Conservation (phyloP, 2,888 invertebrate species). For the Orchesellides sinensis region DNA sequence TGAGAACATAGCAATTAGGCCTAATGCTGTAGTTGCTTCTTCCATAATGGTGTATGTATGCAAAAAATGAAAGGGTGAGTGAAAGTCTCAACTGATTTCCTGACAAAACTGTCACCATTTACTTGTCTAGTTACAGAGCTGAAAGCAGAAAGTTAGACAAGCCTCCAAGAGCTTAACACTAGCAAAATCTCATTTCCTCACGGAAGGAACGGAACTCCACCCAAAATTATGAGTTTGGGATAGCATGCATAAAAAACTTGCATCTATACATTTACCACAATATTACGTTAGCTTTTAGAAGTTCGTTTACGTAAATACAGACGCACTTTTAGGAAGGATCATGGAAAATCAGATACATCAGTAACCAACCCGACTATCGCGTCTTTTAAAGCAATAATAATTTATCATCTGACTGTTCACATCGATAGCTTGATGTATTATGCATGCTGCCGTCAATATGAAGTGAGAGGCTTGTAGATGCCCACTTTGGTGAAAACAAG, state of each 20-base stretch:
- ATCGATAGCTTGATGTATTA: too few relatives aligned
- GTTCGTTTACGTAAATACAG: too few relatives aligned
- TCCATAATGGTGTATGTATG: not conserved
- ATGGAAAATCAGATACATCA: too few relatives aligned
- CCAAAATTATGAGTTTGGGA: constrained; percentile 10
- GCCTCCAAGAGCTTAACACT: not conserved
- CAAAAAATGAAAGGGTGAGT: not conserved
- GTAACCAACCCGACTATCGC: too few relatives aligned
- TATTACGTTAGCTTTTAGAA: too few relatives aligned
- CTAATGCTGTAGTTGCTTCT: not conserved
- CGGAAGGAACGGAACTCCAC: constrained; percentile 27
- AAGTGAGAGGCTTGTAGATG: too few relatives aligned
- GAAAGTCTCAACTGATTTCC: constrained; percentile 39
- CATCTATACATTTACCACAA: not conserved
- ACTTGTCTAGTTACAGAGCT: not conserved
- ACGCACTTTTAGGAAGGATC: too few relatives aligned
- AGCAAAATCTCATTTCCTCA: constrained; percentile 33
- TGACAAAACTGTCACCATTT: constrained; percentile 49
- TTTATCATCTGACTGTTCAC: too few relatives aligned
- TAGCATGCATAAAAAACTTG: not conserved
- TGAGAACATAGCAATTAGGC: not conserved
- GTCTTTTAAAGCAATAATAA: too few relatives aligned
- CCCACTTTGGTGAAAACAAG: too few relatives aligned
- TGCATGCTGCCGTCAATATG: too few relatives aligned
- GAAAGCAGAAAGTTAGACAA: constrained; percentile 38